Evolutionary conservation across 1,140 invertebrate species (phyloP).

Genomic region (Hycleus cichorii): DNA sequence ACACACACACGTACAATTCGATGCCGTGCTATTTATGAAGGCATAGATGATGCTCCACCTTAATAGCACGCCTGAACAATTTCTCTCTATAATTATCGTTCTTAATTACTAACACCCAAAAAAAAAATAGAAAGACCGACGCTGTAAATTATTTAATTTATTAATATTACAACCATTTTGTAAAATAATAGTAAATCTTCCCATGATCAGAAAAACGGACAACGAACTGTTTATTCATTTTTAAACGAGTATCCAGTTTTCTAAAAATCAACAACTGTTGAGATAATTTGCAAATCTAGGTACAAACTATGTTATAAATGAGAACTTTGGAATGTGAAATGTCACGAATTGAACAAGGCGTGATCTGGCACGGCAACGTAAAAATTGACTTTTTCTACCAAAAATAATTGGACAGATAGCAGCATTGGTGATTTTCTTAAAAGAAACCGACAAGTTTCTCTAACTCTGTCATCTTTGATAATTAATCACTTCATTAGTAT

Average conservation of each 20-base stretch:
- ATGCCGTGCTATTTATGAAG: too few species aligned
- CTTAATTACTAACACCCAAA: slow-evolving; percentile 1
- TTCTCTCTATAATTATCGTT: slow-evolving; percentile 8
- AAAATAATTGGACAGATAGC: not conserved
- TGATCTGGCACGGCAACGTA: not conserved
- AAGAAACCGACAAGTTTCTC: too few species aligned
- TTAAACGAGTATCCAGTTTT: too few species aligned
- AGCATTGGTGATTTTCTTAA: not conserved
- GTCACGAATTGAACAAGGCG: slow-evolving; percentile 7
- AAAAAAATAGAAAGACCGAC: not conserved
- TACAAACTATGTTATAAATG: slow-evolving; percentile 1
- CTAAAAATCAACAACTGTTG: too few species aligned
- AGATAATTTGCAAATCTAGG: slow-evolving; percentile 8
- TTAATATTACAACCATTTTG: too few species aligned
- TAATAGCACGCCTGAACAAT: slow-evolving; percentile 1
- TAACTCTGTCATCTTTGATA: too few species aligned
- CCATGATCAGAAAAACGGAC: too few species aligned
- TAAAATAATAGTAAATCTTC: too few species aligned
- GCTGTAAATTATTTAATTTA: not conserved
- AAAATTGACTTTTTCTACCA: too few species aligned
- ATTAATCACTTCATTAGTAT: too few species aligned
- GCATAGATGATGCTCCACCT: slow-evolving; percentile 10
- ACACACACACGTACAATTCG: too few species aligned
- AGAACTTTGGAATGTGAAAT: slow-evolving; percentile 5
- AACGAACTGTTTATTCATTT: too few species aligned